Conservation (phyloP, 1,140 invertebrate genomes). For the Drosophila nigrodunni region DNA sequence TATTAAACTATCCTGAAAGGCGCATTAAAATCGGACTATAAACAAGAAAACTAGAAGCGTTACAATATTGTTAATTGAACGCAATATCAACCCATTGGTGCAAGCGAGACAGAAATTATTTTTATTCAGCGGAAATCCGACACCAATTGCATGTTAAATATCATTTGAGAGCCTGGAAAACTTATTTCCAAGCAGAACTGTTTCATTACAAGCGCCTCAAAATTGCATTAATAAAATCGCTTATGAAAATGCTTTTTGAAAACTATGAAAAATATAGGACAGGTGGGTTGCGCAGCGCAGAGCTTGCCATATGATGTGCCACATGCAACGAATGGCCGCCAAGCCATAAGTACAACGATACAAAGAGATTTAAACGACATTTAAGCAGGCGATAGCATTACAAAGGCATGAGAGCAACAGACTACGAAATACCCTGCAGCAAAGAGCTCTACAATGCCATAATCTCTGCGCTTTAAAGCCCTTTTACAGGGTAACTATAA, state of each 20-base stretch:
- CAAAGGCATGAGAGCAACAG: not conserved
- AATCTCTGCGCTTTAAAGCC: not conserved
- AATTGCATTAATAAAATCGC: not conserved
- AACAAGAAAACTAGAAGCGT: no score
- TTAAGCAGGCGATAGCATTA: not conserved
- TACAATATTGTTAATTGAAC: no score
- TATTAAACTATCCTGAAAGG: no score
- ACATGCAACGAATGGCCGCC: not conserved
- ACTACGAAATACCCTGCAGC: not conserved
- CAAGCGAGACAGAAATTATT: no score
- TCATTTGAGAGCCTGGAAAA: conserved; percentile 2
- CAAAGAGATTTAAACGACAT: conserved; percentile 4
- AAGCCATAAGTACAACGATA: not conserved
- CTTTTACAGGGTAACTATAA: not conserved
- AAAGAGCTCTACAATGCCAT: not conserved
- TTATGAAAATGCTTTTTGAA: not conserved
- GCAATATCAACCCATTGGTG: no score
- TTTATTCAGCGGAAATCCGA: no score
- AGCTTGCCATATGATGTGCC: not conserved
- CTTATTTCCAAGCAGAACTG: not conserved
- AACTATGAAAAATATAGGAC: not conserved
- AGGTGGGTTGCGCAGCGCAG: not conserved
- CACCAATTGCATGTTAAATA: conserved; percentile 1
- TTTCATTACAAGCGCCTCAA: not conserved
- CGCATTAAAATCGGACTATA: no score